Evolutionary conservation across 2,888 invertebrate species (phyloP).

Genomic region (Philaethria dido): DNA sequence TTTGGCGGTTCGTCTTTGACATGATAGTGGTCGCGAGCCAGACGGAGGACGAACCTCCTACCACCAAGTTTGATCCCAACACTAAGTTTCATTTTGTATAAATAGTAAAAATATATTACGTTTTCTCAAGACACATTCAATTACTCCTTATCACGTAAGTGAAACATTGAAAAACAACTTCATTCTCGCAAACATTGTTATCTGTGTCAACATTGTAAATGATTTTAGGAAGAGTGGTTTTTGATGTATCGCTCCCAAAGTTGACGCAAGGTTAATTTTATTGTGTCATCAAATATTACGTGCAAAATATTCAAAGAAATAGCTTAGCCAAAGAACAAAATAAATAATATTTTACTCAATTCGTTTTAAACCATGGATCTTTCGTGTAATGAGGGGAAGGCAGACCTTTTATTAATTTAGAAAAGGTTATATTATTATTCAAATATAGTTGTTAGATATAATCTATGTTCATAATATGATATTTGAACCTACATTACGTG

Average conservation of each 20-base stretch:
- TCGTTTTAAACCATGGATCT: too few species aligned
- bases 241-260: constrained; percentile 39
- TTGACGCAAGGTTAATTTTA: constrained; percentile 37
- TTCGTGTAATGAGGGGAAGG: too few species aligned
- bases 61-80: too few species aligned
- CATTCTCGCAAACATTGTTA: constrained; percentile 35
- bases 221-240: constrained; percentile 38
- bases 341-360: not conserved
- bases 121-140: constrained; percentile 27
- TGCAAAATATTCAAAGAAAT: not conserved
- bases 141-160: constrained; percentile 33
- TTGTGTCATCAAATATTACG: constrained; percentile 13
- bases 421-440: too few species aligned
- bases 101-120: constrained; percentile 8
- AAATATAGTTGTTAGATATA: too few species aligned
- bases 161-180: constrained; percentile 40
- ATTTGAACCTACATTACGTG: too few species aligned
- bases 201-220: constrained; percentile 36
- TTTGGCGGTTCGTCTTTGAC: too few species aligned
- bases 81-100: not conserved
- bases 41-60: too few species aligned
- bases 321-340: not conserved
- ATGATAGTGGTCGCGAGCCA: too few species aligned
- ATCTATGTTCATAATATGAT: too few species aligned
- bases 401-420: too few species aligned